These are phyloP conservation scores for Pseudococcus viburni DNA, from an alignment of 2,888 invertebrate genomes.

Conservation along the genomic window DNA sequence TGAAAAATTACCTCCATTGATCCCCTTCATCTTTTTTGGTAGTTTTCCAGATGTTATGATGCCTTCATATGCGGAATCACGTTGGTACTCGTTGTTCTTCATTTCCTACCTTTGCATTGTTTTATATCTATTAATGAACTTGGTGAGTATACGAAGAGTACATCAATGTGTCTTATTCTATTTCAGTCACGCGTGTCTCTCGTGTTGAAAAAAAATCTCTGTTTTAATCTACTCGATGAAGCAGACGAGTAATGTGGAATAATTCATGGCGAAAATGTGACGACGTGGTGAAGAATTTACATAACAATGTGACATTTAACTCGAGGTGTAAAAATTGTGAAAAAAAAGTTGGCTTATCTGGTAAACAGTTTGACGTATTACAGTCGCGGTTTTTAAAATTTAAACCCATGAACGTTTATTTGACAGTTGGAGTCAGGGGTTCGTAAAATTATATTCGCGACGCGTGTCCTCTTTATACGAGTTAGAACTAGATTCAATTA, in stretches of 20 bases:
- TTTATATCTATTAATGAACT: slow-evolving; percentile 89
- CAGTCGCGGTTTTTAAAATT: not conserved
- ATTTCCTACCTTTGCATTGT: slow-evolving; percentile 88
- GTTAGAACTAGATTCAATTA: slow-evolving; percentile 45
- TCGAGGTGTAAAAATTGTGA: slow-evolving; percentile 15
- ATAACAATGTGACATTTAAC: slow-evolving; percentile 45
- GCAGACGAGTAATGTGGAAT: not conserved
- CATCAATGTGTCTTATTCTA: not conserved
- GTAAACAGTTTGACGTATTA: slow-evolving; percentile 39
- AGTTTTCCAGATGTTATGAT: slow-evolving; percentile 95
- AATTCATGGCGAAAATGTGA: not conserved
- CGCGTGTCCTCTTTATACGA: not conserved
- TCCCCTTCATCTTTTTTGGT: not conserved
- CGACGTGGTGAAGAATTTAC: slow-evolving; percentile 38
- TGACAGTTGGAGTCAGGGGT: not conserved
- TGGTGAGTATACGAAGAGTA: slow-evolving; percentile 75
- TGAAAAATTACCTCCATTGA: not conserved
- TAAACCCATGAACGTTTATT: slow-evolving; percentile 11
- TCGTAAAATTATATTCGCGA: not conserved
- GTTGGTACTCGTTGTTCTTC: slow-evolving; percentile 89
- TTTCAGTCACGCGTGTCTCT: slow-evolving; percentile 4
- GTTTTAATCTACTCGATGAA: not conserved
- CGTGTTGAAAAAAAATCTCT: not conserved
- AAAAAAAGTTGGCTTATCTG: slow-evolving; percentile 41
- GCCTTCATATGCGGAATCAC: slow-evolving; percentile 86